A percentile compares a stretch with the other conserved stretches of the same genome.
Evolutionary conservation across 2,113 vertebrate genomes (phyloP).

Genomic region (Chloroceryle aenea): DNA sequence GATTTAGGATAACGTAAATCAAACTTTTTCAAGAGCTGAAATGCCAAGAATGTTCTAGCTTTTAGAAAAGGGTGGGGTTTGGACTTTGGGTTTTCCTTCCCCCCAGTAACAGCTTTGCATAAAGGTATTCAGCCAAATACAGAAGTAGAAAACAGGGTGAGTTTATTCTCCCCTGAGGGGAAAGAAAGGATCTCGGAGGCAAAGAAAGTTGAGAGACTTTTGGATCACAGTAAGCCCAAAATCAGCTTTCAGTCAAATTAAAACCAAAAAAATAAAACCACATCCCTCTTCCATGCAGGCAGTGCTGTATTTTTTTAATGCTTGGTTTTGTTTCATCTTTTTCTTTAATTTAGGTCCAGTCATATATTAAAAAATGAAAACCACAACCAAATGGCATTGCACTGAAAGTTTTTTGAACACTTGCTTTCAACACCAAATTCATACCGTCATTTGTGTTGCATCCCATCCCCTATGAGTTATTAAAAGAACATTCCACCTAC

Average conservation of each 20-base stretch:
- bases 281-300: not conserved
- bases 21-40: not conserved
- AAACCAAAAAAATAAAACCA: not conserved
- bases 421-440: not conserved
- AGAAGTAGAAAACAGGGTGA: not conserved
- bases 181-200: not conserved
- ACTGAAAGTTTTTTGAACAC: not conserved
- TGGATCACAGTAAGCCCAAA: not conserved
- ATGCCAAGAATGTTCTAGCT: not conserved
- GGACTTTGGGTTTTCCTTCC: not conserved
- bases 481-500: not conserved
- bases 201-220: not conserved
- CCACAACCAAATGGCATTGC: not conserved
- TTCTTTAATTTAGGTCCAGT: not conserved
- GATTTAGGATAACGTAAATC: constrained; percentile 34
- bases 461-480: not conserved
- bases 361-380: no score
- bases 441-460: rapidly evolving
- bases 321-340: not conserved
- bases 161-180: rapidly evolving
- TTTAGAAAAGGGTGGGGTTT: not conserved
- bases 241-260: not conserved
- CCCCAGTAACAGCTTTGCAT: not conserved
- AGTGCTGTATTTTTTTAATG: not conserved
- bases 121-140: not conserved